Evolutionary conservation across 1,140 invertebrate species (phyloP).

Genomic region (Solen grandis): DNA sequence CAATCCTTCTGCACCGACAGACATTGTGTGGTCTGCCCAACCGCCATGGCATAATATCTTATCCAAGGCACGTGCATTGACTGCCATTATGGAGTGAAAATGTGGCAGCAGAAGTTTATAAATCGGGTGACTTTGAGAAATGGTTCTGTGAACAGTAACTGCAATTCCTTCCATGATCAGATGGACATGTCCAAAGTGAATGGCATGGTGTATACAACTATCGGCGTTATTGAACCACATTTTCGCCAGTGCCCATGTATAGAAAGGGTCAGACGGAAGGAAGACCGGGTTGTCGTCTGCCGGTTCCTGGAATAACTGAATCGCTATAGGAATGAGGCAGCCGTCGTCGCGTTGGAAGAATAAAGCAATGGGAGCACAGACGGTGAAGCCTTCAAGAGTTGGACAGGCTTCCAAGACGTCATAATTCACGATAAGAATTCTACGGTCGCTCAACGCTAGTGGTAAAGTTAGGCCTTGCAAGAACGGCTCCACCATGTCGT

Average conservation of each 20-base stretch:
- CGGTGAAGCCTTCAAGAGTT: not conserved
- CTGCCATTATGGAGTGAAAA: conserved; percentile 79
- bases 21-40: not conserved
- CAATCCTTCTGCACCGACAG: conserved; percentile 3
- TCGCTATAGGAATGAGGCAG: conserved; percentile 77
- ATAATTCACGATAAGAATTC: conserved; percentile 63
- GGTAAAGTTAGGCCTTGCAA: conserved; percentile 56
- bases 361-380: conserved; percentile 78
- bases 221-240: conserved; percentile 83
- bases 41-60: not conserved
- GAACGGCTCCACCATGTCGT: conserved; percentile 60
- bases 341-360: conserved; percentile 76
- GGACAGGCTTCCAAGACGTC: conserved; percentile 54
- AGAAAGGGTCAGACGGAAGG: conserved; percentile 78
- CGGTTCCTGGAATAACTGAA: conserved; percentile 78
- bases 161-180: conserved; percentile 80
- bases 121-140: conserved; percentile 80
- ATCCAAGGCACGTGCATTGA: conserved; percentile 62
- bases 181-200: conserved; percentile 79
- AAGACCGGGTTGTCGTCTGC: conserved; percentile 68
- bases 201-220: conserved; percentile 78
- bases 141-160: conserved; percentile 77
- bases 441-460: conserved; percentile 54
- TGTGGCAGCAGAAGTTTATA: conserved; percentile 80
- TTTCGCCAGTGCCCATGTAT: conserved; percentile 81